phyloP scores from a whole-genome alignment of 2,888 invertebrate species.

The Meteorus colon region DNA sequence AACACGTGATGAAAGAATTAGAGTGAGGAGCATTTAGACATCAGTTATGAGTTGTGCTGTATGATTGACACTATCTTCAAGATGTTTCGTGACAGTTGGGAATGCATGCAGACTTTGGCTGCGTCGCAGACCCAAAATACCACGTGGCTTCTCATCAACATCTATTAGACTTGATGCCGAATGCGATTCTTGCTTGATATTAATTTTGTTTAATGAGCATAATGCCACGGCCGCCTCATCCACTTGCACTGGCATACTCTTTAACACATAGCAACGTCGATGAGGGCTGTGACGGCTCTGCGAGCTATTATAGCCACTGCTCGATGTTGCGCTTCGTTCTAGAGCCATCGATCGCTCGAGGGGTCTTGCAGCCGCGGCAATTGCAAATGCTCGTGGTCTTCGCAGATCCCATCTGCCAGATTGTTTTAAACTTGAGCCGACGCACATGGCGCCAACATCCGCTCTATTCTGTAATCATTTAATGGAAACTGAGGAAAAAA shows the following conservation, averaged over 20 bases:
- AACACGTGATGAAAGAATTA: neutral
- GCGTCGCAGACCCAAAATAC: neutral
- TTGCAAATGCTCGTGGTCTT: neutral
- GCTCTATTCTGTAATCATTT: slow-evolving; percentile 60
- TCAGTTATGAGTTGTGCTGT: slow-evolving; percentile 15
- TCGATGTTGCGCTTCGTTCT: slow-evolving; percentile 59
- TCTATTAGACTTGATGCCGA: neutral
- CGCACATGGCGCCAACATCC: slow-evolving; percentile 56
- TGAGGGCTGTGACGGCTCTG: slow-evolving; percentile 64
- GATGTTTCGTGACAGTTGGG: neutral
- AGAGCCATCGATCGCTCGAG: slow-evolving; percentile 51
- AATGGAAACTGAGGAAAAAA: slow-evolving; percentile 45
- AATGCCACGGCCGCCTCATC: neutral
- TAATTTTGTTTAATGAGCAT: neutral
- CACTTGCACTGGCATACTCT: neutral
- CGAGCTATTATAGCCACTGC: slow-evolving; percentile 68
- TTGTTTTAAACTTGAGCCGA: slow-evolving; percentile 51
- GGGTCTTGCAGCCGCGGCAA: slow-evolving; percentile 35
- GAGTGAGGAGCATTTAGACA: neutral
- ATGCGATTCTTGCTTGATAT: neutral
- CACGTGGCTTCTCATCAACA: neutral
- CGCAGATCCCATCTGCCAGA: slow-evolving; percentile 8
- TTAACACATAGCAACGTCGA: slow-evolving; percentile 65
- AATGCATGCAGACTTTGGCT: slow-evolving; percentile 20
- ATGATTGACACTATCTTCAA: slow-evolving; percentile 15